Evolutionary conservation across 2,888 invertebrate species (phyloP), one percentile per base, ranked within the genome.

Genomic region (Sycophila texana): DNA sequence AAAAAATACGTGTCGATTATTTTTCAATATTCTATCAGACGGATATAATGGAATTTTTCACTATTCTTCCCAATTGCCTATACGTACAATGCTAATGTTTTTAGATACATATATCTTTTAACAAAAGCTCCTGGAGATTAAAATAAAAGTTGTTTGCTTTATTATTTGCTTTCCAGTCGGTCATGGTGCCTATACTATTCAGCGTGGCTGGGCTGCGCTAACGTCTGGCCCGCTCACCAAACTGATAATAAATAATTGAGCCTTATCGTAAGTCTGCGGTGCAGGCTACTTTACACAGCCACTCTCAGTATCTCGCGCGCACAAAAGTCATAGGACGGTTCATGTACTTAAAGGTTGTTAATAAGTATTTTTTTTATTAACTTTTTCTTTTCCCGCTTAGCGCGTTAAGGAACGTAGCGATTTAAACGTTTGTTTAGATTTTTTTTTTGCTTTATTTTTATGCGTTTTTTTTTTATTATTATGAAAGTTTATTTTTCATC

Each of bases 311-410:
- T 57, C 22, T 57, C 57, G 18, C 49, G 49, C 30, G 39, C 63
- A 55, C 22, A 39, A 68, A 22, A 68, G 60, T 63, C 55, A 71
- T 7, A 30, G 39, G 22, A 70, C 12, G 71, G 49, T 53, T 67
- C 16, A 67, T 61, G 79, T 79, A 79, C 79, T 79, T 79, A 79
- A 68, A 47, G 47, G n/a, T 74, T 74, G 74, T 79, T 60, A 53
- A 71, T 53, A 60, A 79, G 20, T 79, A 74, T 74, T 51, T 65
- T 70, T 70, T 1, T 70, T 70, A n/a, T 1, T 66, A 53, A 63
- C 51, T 39, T 47, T n/a, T 61, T 57, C 16, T 51, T 51, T 20
- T 58, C 22, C 18, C 61, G 18, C 14, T 30, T 68, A 70, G 55
- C 14, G 26, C 58, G 7, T 73, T 63, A 14, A 20, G 53, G 53